Evolutionary conservation across 2,113 vertebrate genomes (phyloP), one percentile per base, ranked within the genome.

Genomic region (Stictonetta naevosa): DNA sequence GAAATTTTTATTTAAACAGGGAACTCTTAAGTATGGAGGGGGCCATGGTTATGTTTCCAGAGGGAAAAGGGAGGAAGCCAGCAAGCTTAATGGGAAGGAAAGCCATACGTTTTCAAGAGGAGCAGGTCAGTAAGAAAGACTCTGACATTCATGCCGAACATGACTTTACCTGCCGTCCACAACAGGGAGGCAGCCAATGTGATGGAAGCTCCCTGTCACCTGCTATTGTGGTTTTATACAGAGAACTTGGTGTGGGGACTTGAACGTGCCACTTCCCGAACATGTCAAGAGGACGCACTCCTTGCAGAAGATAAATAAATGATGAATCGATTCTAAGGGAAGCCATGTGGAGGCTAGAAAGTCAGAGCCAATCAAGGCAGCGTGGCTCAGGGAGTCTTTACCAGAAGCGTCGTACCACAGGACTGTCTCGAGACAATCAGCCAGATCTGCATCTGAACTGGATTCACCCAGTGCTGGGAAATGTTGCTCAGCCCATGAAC

Each of bases 261-360:
- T 1, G 4, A 76, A 60, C 1, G 4, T 82, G 53, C 36, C 13
- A 6, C 42, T 91, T 89, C 21, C 59, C 53, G 63, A 87, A 34
- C 71, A 64, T 73, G 62, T 75, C 48, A 76, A 83, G 62, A 60
- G 56, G 50, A 58, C 13, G 19, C 16, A 18, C 33, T 36, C 31
- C 50, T 34, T 60, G 50, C 34, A 58, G 62, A 73, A 72, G 71
- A 50, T 86, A 76, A 75, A 74, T 62, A 90, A 77, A 60, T 42
- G 76, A 86, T 77, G 10, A 56, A 74, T 90, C 59, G 33, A 8
- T 90, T 93, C 26, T 63, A 60, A 86, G 58, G 80, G 82, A 79
- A 74, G n/a, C 55, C 28, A 12, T 36, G 15, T 80, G 36, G 28
- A 76, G 14, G 58, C 68, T 73, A 50, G 59, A 74, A 31, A 40